Conservation (phyloP, 1,140 invertebrate species). For the Augochlora pura region DNA sequence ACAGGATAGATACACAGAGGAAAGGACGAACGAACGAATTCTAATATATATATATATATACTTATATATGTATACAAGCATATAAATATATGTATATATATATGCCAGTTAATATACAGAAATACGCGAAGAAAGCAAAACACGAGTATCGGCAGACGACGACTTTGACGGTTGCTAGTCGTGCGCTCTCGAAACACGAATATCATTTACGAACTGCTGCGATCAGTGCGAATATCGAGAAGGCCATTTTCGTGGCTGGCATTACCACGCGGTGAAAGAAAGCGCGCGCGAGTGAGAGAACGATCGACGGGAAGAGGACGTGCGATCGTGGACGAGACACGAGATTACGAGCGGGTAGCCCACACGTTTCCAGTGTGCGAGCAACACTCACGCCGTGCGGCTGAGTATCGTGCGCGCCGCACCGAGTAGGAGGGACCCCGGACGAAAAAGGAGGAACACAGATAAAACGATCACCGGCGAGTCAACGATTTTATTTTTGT, state of each 20-base stretch:
- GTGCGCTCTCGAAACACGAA: constrained; percentile 45
- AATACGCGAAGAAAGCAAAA: not conserved
- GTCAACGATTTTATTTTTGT: constrained; percentile 47
- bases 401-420: constrained; percentile 3
- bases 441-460: constrained; percentile 27
- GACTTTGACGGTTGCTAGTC: constrained; percentile 33
- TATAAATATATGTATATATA: not conserved
- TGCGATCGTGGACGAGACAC: constrained; percentile 32
- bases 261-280: constrained; percentile 46
- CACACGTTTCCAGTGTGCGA: constrained; percentile 49
- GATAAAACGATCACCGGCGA: constrained; percentile 42
- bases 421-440: not conserved
- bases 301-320: constrained; percentile 26
- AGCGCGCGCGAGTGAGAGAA: constrained; percentile 37
- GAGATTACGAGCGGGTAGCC: constrained; percentile 36
- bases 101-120: constrained; percentile 36
- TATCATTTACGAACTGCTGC: constrained; percentile 27
- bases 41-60: too few relatives aligned
- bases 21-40: constrained; percentile 59
- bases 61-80: not conserved
- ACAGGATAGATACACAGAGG: constrained; percentile 2
- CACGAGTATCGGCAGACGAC: constrained; percentile 31
- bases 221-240: constrained; percentile 57
- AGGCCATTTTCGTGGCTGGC: constrained; percentile 57
- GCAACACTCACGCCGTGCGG: constrained; percentile 27